Base-by-base conservation (phyloP, 23 tunicate species). In the Pegea sp. region DNA sequence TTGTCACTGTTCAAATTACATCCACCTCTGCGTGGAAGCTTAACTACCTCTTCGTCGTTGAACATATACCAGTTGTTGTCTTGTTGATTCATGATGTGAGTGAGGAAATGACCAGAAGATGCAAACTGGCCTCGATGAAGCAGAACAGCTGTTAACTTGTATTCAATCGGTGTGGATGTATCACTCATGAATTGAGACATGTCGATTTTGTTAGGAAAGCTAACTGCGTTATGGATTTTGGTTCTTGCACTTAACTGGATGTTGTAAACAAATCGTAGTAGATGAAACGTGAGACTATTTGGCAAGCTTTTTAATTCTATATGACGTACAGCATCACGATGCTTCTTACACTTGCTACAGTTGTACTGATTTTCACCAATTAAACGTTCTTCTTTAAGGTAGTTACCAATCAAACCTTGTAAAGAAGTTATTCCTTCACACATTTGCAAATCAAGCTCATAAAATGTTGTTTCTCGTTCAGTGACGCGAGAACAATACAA, bases 201-300 rank as follows among this genome's bases (percentile, higher is more conserved):
- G 59, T 80, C 93, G 13, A 80, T 57, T 11, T 24, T 58, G 54
- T 80, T 80, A 1, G 93, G 93, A 80, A 80, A 80, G n/a, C 70
- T 44, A 29, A 80, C 33, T 42, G 43, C 53, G 3, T 71, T 66
- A 23, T 44, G 44, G 27, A 71, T 50, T 61, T 80, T 80, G 8
- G 62, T 70, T 20, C 57, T 60, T 26, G 28, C 48, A 28, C 64
- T 71, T n/a, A 69, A 28, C 26, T 68, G 24, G 61, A 64, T 54
- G 32, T 80, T 75, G 61, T 72, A 80, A 20, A 80, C 93, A 71
- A 80, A 80, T 22, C 93, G 63, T 60, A 80, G 48, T 8, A 80
- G 67, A 34, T 80, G 93, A 18, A 80, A 29, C 43, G 58, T 80
- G 16, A 80, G 46, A 30, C 75, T 71, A 42, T 61, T 52, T 7